Evolutionary conservation across 2,888 invertebrate genomes (phyloP).

Genomic region (Xestia rhomboidea): DNA sequence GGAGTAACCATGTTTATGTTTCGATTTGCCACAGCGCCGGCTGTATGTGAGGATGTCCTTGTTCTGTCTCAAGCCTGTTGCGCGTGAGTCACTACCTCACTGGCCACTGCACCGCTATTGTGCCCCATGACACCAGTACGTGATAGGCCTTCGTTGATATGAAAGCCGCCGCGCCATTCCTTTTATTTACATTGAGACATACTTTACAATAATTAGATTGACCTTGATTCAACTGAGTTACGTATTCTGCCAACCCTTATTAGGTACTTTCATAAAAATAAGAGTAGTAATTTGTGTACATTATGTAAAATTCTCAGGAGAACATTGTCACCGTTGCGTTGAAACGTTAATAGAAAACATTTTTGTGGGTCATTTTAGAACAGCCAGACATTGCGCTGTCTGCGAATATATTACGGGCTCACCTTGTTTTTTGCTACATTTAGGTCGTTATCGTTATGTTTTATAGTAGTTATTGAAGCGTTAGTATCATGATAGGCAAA

Average conservation of each 20-base stretch:
- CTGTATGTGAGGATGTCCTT: constrained; percentile 84
- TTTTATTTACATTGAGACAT: constrained; percentile 54
- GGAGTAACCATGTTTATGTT: constrained; percentile 89
- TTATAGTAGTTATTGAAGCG: constrained; percentile 65
- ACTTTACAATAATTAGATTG: constrained; percentile 51
- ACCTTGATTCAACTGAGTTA: constrained; percentile 52
- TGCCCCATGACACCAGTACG: constrained; percentile 77
- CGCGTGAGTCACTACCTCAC: constrained; percentile 84
- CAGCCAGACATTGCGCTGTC: constrained; percentile 38
- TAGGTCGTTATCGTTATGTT: constrained; percentile 50
- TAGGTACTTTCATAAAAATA: constrained; percentile 22
- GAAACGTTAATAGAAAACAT: constrained; percentile 39
- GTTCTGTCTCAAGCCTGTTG: constrained; percentile 80
- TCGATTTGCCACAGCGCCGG: constrained; percentile 82
- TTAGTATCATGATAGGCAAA: constrained; percentile 54
- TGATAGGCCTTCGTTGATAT: constrained; percentile 74
- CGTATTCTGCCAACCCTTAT: constrained; percentile 62
- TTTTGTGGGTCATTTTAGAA: constrained; percentile 52
- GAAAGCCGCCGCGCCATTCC: constrained; percentile 59
- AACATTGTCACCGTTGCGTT: constrained; percentile 23
- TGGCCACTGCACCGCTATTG: constrained; percentile 79
- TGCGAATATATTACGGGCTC: constrained; percentile 47
- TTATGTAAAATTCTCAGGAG: constrained; percentile 55
- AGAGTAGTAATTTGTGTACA: constrained; percentile 22
- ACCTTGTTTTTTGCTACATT: constrained; percentile 55